Base-by-base conservation (phyloP, 2,113 vertebrate genomes). In the Amphiprion percula region DNA sequence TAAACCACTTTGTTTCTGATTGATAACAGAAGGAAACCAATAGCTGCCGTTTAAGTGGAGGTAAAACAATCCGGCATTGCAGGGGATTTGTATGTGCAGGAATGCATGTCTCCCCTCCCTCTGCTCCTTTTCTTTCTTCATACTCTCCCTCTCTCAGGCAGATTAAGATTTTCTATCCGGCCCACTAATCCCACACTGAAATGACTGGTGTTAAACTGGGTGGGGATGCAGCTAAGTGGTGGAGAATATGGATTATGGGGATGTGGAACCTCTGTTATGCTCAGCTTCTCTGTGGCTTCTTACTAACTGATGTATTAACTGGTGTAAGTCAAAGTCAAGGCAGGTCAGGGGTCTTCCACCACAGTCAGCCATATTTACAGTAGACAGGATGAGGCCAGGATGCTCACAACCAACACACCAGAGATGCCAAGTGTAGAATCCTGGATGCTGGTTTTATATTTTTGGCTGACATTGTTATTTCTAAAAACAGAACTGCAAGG, bases 1-100 rank as follows among this genome's bases (percentile, higher is more conserved):
- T 78, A 65, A 56, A 90, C 70, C 60, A 88, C 90, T 92, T 93
- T 84, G 88, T 90, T 93, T 83, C 84, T 90, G 92, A 93, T 89
- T 91, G 92, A 94, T 94, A 88, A 84, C 77, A 66, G 69, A 80
- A 87, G 92, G 88, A 94, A 90, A 84, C 46, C 39, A 81, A 82
- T 65, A 56, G 61, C 82, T 62, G 24, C 86, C 63, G 61, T 84
- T 85, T 73, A 67, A 77, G 41, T 12, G 41, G 67, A 74, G 69
- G 78, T 84, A 74, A 86, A 82, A 82, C 56, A 84, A 76, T 60
- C 53, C 12, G 28, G 54, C 37, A 2, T 52, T 59, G 61, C 50
- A 58, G 54, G 54, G 58, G 61, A 82, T 89, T 87, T 80, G 39
- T 67, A 37, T 73, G 77, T 76, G 71, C 55, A 80, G 85, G 91